Conservation (phyloP, 2,888 invertebrate species). For the Acholoe squamosa region DNA sequence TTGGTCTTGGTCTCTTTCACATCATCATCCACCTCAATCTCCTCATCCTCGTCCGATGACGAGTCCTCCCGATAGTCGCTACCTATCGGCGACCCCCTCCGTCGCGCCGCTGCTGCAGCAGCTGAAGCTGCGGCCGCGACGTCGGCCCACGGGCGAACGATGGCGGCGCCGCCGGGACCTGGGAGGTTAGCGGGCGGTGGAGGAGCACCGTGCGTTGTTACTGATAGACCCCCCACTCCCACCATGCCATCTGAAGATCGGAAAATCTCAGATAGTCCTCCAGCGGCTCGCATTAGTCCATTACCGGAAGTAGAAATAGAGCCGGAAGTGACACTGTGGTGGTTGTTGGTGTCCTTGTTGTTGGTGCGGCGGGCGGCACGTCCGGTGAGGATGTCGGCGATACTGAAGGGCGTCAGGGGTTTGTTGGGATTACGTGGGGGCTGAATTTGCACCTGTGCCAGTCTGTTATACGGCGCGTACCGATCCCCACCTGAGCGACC, state of each 20-base stretch:
- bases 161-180: background rate
- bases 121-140: background rate
- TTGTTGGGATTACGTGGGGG: conserved; percentile 69
- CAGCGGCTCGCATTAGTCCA: background rate
- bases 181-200: conserved; percentile 28
- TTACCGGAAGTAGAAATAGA: too few species aligned
- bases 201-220: background rate
- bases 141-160: conserved; percentile 67
- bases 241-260: background rate
- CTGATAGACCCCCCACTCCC: background rate
- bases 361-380: background rate
- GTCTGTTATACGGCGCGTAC: conserved; percentile 60
- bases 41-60: conserved; percentile 65
- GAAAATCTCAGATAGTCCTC: background rate
- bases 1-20: background rate
- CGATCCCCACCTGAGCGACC: background rate
- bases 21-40: conserved; percentile 66
- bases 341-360: background rate
- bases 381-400: conserved; percentile 68
- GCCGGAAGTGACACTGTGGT: background rate
- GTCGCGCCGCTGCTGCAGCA: background rate
- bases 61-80: conserved; percentile 38
- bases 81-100: background rate
- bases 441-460: conserved; percentile 66
- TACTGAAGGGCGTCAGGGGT: conserved; percentile 68